Evolutionary conservation across 2,888 invertebrate species (phyloP), one percentile per base, ranked within the genome.

Genomic region (Sturmia bella): DNA sequence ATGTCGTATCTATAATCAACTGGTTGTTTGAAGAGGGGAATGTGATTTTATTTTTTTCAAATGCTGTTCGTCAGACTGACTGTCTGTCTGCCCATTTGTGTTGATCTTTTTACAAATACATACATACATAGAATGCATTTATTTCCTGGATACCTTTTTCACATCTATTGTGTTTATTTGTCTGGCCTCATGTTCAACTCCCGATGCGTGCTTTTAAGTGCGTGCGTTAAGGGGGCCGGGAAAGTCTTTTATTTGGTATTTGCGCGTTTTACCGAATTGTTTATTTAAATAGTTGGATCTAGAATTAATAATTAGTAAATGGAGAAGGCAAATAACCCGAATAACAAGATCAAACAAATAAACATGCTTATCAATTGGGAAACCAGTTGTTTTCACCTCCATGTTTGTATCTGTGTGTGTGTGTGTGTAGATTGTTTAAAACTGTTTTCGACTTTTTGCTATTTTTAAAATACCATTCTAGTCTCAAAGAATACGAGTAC

Each of bases 131-230:
- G 6, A 45, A 45, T 9, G 32, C 32, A 50, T 50, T 72, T 5
- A 54, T 43, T 64, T 45, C 19, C 13, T 37, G 37, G 15, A 17
- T 39, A 13, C 15, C 45, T 64, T 13, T n/a, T 12, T 9, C 9
- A 32, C 32, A 32, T 32, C 5, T 32, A 7, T 32, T 57, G 57
- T 66, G 48, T 66, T 57, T 75, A 11, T 50, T 59, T 59, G 39
- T 43, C 63, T 74, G 73, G 64, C 54, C 45, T 64, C 63, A 73
- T 73, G 45, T 21, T 54, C 15, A 66, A 19, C 39, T 39, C 64
- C 64, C 24, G 27, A 7, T 43, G 32, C 32, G 1, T 43, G 27
- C 12, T 45, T 68, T 56, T 56, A 19, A 56, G 27, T 27, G 9
- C 9, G 27, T 27, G 9, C 9, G 19, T 37, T 39, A 27, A 24